Percentiles rank a stretch among this genome's conserved stretches.
These are phyloP conservation scores for Geococcyx californianus DNA, from an alignment of 2,113 vertebrate species.

Conservation along the genomic window DNA sequence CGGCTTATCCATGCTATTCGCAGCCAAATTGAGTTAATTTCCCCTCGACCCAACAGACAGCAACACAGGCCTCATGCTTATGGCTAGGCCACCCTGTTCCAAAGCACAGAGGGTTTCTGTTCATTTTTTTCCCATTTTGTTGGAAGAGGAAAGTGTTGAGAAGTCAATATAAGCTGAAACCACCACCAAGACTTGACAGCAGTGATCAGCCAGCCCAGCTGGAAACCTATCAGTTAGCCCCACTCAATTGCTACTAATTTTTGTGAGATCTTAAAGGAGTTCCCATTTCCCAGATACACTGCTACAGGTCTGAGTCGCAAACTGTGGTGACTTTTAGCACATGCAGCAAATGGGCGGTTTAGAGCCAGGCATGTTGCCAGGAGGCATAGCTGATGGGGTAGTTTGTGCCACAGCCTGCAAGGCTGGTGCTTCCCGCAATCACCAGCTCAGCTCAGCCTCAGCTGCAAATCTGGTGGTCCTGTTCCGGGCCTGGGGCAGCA, in stretches of 20 bases:
- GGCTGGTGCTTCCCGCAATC: accelerated
- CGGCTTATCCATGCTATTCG: neutral
- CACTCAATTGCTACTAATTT: neutral
- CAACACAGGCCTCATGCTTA: neutral
- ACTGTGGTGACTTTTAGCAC: accelerated
- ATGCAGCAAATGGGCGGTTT: accelerated
- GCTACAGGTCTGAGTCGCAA: neutral
- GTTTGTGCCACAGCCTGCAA: accelerated
- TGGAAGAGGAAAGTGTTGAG: neutral
- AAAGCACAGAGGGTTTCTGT: neutral
- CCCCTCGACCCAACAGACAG: neutral
- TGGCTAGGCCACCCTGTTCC: neutral
- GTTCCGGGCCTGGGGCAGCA: neutral
- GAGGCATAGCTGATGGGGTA: too few species aligned
- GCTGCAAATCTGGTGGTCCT: accelerated
- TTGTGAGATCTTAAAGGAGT: neutral
- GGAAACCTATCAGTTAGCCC: neutral
- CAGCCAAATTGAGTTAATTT: neutral
- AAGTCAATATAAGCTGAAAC: neutral
- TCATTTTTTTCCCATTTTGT: neutral
- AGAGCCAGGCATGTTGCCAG: neutral
- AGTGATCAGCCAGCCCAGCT: neutral
- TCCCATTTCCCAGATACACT: neutral
- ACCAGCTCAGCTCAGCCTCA: accelerated
- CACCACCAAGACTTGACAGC: neutral